Evolutionary conservation across 2,888 invertebrate species (phyloP).

Genomic region (Dasypolia templi): DNA sequence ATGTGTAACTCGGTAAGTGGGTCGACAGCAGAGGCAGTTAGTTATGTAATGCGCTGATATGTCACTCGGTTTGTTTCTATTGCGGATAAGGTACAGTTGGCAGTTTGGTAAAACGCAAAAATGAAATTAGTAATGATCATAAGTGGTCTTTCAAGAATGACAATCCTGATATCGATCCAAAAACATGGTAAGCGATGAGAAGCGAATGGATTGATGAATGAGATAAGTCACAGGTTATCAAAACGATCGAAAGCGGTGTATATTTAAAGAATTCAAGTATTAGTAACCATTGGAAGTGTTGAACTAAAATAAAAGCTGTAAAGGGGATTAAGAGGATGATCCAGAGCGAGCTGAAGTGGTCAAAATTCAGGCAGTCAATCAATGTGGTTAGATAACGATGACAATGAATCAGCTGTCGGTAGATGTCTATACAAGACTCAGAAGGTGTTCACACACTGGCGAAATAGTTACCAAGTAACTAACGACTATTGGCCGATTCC

Average conservation of each 20-base stretch:
- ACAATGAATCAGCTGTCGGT: background rate
- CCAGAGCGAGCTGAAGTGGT: background rate
- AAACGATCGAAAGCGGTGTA: too few species aligned
- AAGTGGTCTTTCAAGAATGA: too few species aligned
- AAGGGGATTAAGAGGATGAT: background rate
- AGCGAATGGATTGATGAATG: too few species aligned
- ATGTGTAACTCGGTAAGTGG: slow-evolving; percentile 62
- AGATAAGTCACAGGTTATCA: too few species aligned
- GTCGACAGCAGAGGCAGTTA: slow-evolving; percentile 33
- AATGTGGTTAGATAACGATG: background rate
- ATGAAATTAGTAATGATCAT: too few species aligned
- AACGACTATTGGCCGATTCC: too few species aligned
- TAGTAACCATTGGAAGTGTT: too few species aligned
- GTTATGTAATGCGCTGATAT: slow-evolving; percentile 30
- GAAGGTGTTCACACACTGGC: background rate
- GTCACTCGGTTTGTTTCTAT: slow-evolving; percentile 3
- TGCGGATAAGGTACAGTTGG: slow-evolving; percentile 11
- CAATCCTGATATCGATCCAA: too few species aligned
- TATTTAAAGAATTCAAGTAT: too few species aligned
- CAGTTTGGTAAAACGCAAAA: background rate
- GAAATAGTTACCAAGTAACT: background rate
- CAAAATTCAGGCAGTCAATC: background rate
- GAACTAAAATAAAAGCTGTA: background rate
- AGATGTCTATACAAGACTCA: background rate
- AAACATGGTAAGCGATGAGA: too few species aligned